phyloP scores from a whole-genome alignment of 2,888 invertebrate species.

The Meteorus colon region DNA sequence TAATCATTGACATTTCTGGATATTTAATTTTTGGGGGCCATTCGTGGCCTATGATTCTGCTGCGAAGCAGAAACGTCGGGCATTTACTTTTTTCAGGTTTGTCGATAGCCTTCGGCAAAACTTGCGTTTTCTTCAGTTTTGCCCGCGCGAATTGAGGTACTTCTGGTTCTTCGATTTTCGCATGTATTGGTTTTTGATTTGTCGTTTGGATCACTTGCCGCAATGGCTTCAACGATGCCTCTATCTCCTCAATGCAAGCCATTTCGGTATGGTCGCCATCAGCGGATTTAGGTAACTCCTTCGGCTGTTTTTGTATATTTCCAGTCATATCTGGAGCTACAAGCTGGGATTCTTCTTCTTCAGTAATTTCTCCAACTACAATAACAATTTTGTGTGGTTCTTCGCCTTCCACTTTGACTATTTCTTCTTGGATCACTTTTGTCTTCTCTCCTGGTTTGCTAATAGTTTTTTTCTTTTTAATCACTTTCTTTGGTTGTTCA shows the following conservation, averaged over 20 bases:
- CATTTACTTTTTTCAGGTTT: slow-evolving; percentile 75
- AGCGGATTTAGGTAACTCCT: too few species aligned
- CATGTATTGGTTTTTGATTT: slow-evolving; percentile 77
- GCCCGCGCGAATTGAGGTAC: slow-evolving; percentile 80
- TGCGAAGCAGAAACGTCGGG: slow-evolving; percentile 82
- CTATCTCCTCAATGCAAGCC: too few species aligned
- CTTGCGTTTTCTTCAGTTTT: slow-evolving; percentile 79
- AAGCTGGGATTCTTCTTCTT: too few species aligned
- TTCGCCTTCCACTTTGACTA: slow-evolving; percentile 62
- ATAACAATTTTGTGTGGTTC: slow-evolving; percentile 56
- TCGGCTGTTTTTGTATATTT: too few species aligned
- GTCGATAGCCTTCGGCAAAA: slow-evolving; percentile 61
- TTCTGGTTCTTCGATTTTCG: slow-evolving; percentile 77
- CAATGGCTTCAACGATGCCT: slow-evolving; percentile 55
- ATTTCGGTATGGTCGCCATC: too few species aligned
- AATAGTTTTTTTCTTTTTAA: slow-evolving; percentile 49
- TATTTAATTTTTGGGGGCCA: slow-evolving; percentile 78
- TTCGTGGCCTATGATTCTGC: slow-evolving; percentile 79
- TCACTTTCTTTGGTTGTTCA: slow-evolving; percentile 58
- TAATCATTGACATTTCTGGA: slow-evolving; percentile 75
- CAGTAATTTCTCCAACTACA: slow-evolving; percentile 55
- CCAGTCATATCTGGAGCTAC: too few species aligned
- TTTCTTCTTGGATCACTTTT: slow-evolving; percentile 70
- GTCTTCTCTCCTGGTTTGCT: slow-evolving; percentile 41
- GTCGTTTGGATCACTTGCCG: slow-evolving; percentile 78